Percentiles rank a stretch among this genome's conserved stretches.
These are phyloP conservation scores for Ornithoptera priamus DNA, from an alignment of 2,888 invertebrate genomes.

Conservation along the genomic window DNA sequence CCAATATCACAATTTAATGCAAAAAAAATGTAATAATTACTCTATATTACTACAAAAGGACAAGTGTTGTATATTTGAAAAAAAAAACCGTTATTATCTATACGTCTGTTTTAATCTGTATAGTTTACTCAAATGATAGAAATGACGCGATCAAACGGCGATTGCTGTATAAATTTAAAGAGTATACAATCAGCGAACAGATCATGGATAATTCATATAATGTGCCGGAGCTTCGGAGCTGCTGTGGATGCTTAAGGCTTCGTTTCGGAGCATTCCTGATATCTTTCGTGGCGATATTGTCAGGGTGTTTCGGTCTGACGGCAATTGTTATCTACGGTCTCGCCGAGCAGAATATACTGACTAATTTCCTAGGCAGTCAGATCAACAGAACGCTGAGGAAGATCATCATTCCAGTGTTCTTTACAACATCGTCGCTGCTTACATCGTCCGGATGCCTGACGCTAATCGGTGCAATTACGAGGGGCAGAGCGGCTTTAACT, in stretches of 20 bases:
- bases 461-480: slow-evolving; percentile 38
- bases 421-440: slow-evolving; percentile 42
- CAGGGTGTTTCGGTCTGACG: slow-evolving; percentile 42
- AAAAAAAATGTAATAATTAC: too few relatives aligned
- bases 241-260: slow-evolving; percentile 36
- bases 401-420: slow-evolving; percentile 38
- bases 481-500: slow-evolving; percentile 14
- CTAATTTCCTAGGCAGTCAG: slow-evolving; percentile 28
- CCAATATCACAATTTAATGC: not conserved
- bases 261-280: slow-evolving; percentile 44
- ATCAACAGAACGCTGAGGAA: slow-evolving; percentile 43
- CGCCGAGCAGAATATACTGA: slow-evolving; percentile 41
- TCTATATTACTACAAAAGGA: too few relatives aligned
- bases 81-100: too few relatives aligned
- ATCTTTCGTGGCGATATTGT: slow-evolving; percentile 42
- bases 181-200: not conserved
- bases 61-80: too few relatives aligned
- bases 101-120: too few relatives aligned
- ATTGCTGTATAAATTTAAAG: too few relatives aligned
- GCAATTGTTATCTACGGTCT: slow-evolving; percentile 46
- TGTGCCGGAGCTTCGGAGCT: slow-evolving; percentile 28
- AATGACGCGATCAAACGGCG: too few relatives aligned
- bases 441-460: slow-evolving; percentile 39
- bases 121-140: too few relatives aligned
- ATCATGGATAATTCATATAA: slow-evolving; percentile 2